Conservation (phyloP, 2,797 vertebrate species). For the Luscinia megarhynchos region DNA sequence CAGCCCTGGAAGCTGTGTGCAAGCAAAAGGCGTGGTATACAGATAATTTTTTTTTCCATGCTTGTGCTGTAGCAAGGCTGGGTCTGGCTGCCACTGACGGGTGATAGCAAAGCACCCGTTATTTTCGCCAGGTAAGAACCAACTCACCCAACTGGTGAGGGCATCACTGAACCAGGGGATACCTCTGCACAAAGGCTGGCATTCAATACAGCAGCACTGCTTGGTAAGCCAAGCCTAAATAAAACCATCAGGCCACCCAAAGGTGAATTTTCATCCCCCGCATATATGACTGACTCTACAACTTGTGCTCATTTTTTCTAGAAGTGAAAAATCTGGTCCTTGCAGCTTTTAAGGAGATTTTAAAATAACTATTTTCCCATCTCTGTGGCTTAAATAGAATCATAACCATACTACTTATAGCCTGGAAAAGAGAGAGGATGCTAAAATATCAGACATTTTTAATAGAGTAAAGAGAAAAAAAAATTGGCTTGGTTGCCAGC, state of each 20-base stretch:
- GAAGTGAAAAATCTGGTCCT: conserved; percentile 36
- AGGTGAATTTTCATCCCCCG: neutral
- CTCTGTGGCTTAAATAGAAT: conserved; percentile 53
- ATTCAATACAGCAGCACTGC: neutral
- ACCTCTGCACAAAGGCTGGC: neutral
- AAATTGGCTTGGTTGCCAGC: conserved; percentile 10
- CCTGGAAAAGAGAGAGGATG: conserved; percentile 31
- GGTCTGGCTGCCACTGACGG: neutral
- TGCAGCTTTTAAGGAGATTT: conserved; percentile 38
- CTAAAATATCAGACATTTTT: conserved; percentile 58
- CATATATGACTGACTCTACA: neutral
- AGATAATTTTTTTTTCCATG: neutral
- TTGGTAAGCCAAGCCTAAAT: neutral
- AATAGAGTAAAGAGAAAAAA: conserved; percentile 36
- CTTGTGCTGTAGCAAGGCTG: neutral
- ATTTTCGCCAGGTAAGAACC: neutral
- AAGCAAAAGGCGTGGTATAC: neutral
- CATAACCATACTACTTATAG: conserved; percentile 60
- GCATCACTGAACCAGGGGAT: neutral
- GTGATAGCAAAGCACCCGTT: neutral
- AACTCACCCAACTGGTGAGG: rapidly evolving
- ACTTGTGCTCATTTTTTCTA: neutral
- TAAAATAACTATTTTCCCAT: conserved; percentile 60
- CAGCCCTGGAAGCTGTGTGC: neutral
- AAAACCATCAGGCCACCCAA: conserved; percentile 2